These are phyloP conservation scores for Drosophila algonquin DNA, from an alignment of 2,888 invertebrate species.

Conservation along the genomic window DNA sequence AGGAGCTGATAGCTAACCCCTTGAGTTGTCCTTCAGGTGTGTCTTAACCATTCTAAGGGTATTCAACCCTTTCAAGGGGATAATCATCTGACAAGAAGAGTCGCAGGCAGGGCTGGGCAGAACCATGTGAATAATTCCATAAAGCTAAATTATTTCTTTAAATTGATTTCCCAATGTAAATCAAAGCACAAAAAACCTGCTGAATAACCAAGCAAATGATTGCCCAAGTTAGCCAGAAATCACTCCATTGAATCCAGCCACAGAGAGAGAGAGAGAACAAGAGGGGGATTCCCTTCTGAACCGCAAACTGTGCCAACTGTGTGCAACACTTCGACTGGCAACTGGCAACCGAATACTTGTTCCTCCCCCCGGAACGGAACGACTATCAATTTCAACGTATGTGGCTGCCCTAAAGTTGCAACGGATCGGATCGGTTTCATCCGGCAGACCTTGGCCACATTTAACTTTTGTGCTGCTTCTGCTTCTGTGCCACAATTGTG, in stretches of 20 bases:
- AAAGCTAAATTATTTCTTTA: background rate
- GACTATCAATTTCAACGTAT: constrained; percentile 37
- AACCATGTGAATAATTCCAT: no score
- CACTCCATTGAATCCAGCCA: constrained; percentile 2
- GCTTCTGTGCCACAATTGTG: constrained; percentile 34
- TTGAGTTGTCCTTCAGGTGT: constrained; percentile 10
- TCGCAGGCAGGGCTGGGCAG: background rate
- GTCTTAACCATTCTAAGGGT: constrained; percentile 37
- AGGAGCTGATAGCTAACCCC: constrained; percentile 15
- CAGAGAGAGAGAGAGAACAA: background rate
- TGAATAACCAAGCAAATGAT: background rate
- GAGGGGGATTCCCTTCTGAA: constrained; percentile 14
- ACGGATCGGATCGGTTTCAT: constrained; percentile 70
- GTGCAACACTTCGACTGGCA: constrained; percentile 38
- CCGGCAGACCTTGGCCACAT: constrained; percentile 74
- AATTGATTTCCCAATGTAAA: background rate
- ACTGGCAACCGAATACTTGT: constrained; percentile 38
- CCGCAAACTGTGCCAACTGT: constrained; percentile 44
- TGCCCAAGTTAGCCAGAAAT: constrained; percentile 5
- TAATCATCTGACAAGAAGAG: background rate
- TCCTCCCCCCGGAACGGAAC: constrained; percentile 15
- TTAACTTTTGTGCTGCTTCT: constrained; percentile 51
- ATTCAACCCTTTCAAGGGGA: constrained; percentile 1
- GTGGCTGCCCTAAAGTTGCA: constrained; percentile 61
- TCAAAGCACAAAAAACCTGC: background rate